These are phyloP conservation scores for Micromussa lordhowensis DNA, from an alignment of 92 coral and sea anemone genomes.

Conservation along the genomic window DNA sequence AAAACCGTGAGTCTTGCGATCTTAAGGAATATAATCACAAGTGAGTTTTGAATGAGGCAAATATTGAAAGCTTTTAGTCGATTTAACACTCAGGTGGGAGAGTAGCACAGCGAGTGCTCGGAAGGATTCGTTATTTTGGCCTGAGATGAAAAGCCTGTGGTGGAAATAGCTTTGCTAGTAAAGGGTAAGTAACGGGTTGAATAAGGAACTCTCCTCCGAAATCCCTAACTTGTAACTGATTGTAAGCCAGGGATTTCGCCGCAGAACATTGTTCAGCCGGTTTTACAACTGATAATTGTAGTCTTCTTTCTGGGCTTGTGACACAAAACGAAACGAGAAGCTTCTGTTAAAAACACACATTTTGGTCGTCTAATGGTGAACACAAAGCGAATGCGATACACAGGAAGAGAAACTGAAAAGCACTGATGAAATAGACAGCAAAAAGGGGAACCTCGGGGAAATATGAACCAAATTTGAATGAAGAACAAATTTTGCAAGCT, in stretches of 20 bases:
- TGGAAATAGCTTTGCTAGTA: neutral
- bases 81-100: neutral
- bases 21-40: neutral
- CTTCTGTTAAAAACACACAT: neutral
- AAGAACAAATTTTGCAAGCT: no score
- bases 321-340: neutral
- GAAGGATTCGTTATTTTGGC: neutral
- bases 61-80: neutral
- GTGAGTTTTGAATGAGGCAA: neutral
- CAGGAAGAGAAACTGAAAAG: neutral
- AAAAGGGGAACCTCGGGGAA: neutral
- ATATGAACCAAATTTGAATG: neutral
- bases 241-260: neutral
- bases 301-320: neutral
- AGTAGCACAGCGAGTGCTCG: neutral
- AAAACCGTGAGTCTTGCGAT: no score
- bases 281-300: neutral
- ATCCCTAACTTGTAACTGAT: neutral
- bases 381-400: neutral
- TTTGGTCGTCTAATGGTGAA: conserved; percentile 1
- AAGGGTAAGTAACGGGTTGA: neutral
- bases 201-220: neutral
- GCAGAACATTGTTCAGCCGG: neutral
- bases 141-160: neutral
- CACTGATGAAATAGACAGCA: neutral